phyloP scores from a whole-genome alignment of 2,113 vertebrate species.

The Jaculus jaculus region DNA sequence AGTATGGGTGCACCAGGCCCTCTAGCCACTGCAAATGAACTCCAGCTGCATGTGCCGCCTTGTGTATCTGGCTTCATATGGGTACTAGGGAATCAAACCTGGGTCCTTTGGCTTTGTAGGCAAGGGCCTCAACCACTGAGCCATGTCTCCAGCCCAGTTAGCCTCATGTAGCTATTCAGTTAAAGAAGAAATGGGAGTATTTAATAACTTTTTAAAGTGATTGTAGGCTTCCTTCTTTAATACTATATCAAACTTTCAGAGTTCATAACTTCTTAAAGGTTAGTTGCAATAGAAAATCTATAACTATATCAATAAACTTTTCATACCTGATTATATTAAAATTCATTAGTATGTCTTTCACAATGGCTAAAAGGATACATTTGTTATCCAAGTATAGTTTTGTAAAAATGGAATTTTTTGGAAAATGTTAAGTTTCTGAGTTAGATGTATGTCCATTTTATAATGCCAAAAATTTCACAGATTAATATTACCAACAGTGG shows the following conservation, averaged over 20 bases:
- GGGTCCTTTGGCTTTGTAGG: too few species aligned
- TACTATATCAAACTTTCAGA: constrained; percentile 5
- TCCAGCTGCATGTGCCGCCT: too few species aligned
- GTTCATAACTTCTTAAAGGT: constrained; percentile 37
- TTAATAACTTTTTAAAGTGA: constrained; percentile 43
- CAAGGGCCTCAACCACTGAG: too few species aligned
- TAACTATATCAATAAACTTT: constrained; percentile 25
- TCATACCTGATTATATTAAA: background rate
- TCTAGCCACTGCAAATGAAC: too few species aligned
- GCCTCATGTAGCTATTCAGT: background rate
- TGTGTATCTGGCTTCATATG: too few species aligned
- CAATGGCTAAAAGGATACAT: background rate
- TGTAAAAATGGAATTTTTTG: constrained; percentile 21
- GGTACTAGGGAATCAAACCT: too few species aligned
- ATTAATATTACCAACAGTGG: constrained; percentile 54
- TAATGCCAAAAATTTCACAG: constrained; percentile 28
- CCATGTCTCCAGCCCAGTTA: too few species aligned
- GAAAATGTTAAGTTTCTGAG: constrained; percentile 40
- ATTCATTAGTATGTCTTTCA: background rate
- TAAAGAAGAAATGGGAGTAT: background rate
- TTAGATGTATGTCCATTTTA: constrained; percentile 40
- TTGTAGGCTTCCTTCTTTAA: constrained; percentile 15
- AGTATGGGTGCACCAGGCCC: too few species aligned
- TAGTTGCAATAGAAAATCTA: constrained; percentile 33
- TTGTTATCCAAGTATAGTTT: constrained; percentile 20